phyloP scores from a whole-genome alignment of 2,113 vertebrate genomes.

The Ailurus styani region DNA sequence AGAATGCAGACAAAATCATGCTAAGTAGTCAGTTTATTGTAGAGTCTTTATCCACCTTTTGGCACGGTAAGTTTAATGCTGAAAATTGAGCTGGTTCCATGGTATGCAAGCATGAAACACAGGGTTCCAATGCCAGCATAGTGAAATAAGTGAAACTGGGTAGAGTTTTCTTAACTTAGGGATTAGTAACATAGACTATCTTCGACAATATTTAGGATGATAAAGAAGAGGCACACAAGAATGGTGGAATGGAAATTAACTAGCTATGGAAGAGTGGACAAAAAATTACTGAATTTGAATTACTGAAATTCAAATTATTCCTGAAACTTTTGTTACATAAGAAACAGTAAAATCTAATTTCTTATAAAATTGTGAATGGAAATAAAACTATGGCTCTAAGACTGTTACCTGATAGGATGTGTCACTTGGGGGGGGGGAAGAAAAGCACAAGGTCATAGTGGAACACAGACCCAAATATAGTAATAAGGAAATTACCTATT shows the following conservation, averaged over 20 bases:
- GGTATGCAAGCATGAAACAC: background rate
- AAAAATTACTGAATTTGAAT: background rate
- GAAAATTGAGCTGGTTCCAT: background rate
- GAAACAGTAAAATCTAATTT: background rate
- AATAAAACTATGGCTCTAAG: background rate
- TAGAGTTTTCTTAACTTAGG: background rate
- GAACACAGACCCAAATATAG: background rate
- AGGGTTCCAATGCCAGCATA: background rate
- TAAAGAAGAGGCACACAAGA: background rate
- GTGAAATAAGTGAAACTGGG: background rate
- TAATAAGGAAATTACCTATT: background rate
- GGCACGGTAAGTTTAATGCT: background rate
- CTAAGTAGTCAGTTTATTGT: constrained; percentile 7
- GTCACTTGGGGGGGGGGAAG: background rate
- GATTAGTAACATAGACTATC: background rate
- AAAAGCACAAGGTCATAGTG: background rate
- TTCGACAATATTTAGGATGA: background rate
- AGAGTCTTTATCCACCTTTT: background rate
- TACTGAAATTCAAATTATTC: background rate
- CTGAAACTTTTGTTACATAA: background rate
- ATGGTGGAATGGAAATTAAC: background rate
- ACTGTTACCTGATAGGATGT: background rate
- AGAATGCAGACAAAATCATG: constrained; percentile 22
- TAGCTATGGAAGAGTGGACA: background rate
- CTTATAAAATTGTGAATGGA: background rate